Conservation (phyloP, 2,888 invertebrate species). For the Hydriomena furcata region DNA sequence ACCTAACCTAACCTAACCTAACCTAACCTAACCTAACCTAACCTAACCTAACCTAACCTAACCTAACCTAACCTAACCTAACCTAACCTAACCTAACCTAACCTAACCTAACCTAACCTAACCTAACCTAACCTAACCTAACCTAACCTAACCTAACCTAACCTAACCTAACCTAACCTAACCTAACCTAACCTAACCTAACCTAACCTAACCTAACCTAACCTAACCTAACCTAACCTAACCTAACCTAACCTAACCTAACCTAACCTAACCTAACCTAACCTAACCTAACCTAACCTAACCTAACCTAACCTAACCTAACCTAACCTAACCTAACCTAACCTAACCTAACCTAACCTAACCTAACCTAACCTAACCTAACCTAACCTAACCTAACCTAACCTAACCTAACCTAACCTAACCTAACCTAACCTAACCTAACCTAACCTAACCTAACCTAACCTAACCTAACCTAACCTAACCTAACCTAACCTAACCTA, state of each 20-base stretch:
- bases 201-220: constrained; percentile 18
- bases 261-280: constrained; percentile 6
- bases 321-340: constrained; percentile 22
- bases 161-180: constrained; percentile 8
- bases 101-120: constrained; percentile 19
- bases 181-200: constrained; percentile 21
- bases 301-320: constrained; percentile 18
- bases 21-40: constrained; percentile 27
- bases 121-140: constrained; percentile 8
- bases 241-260: constrained; percentile 10
- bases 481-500: constrained; percentile 25
- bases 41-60: constrained; percentile 24
- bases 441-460: constrained; percentile 32
- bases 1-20: constrained; percentile 32
- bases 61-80: constrained; percentile 12
- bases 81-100: constrained; percentile 29
- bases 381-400: constrained; percentile 24
- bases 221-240: constrained; percentile 13
- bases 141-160: constrained; percentile 6
- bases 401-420: constrained; percentile 28
- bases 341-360: constrained; percentile 19
- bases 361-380: constrained; percentile 19
- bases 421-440: constrained; percentile 14
- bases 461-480: constrained; percentile 27
- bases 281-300: constrained; percentile 4